Base-by-base conservation (phyloP, 2,797 vertebrate species). In the Rhinichthys osculus region DNA sequence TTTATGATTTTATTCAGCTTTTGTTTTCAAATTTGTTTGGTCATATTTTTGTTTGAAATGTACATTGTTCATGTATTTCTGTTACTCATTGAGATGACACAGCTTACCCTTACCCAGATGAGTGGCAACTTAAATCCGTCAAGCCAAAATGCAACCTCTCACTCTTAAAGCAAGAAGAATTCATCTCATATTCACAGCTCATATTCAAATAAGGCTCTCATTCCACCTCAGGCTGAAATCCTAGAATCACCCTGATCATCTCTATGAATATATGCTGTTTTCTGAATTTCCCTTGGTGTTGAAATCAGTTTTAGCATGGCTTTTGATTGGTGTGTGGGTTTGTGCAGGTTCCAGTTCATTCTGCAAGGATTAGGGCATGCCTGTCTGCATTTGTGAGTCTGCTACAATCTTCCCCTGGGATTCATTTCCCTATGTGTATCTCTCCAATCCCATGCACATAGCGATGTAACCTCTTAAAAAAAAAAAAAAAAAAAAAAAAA, bases 321-420 rank as follows among this genome's bases (percentile, higher is more conserved):
- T 84, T 52, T 89, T 86, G 62, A 30, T 27, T 62, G 69, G 67
- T 73, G 79, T 78, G 71, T 88, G 87, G 78, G 89, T 84, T n/a
- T 88, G 86, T 77, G 59, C n/a, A 35, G 76, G 70, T 77, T 50
- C 72, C 70, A 62, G 81, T 52, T 27, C 54, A 78, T 71, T 70
- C 47, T 52, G 44, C 66, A 54, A 57, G 66, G 16, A 71, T 81
- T 52, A 81, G 35, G 33, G n/a, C 33, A 27, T 40, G n/a, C 16
- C 54, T n/a, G 27, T 73, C 40, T 84, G 62, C 42, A 47, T 74
- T 64, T 64, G 57, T 62, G 70, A 64, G 70, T 83, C 30, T 64
- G 19, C 64, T 72, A 44, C n/a, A 62, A 44, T 19, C 40, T 83
- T 16, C 54, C 30, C 71, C 23, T 50, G 14, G 72, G 64, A 84